Base-by-base conservation (phyloP, 23 tunicate species). In the Halocynthia aurantium region DNA sequence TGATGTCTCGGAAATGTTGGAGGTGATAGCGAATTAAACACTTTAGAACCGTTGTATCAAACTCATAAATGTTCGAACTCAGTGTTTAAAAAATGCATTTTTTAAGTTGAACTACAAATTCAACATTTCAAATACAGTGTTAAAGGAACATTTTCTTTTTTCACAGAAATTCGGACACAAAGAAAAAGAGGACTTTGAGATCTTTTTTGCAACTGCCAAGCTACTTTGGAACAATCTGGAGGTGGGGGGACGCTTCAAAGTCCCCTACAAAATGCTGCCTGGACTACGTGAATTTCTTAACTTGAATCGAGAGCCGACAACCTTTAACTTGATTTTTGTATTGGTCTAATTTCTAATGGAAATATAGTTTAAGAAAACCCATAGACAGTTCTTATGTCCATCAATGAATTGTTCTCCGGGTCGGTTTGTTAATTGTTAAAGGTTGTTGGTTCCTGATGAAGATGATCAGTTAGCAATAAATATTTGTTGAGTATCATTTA, bases 221-320 rank as follows among this genome's bases (percentile, higher is more conserved):
- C 54, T 54, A 0, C 9, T 53, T 17, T 74, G 78, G 78, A 54
- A 54, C 13, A 54, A 74, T 53, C 15, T 52, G 5, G 50, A 54
- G 56, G 62, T 74, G 19, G 63, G 54, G 4, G 78, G 78, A 56
- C 55, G 78, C 5, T 74, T n/a, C 6, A 74, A 74, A 74, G 31
- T 74, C 12, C 78, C 78, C 19, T 74, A 74, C 21, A 8, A 12
- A 12, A 10, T 74, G 22, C 1, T 31, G 44, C 44, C 44, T 31
- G 44, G 44, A 31, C 44, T 31, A 31, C 44, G 44, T 31, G 44
- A 31, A 31, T 31, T 31, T 31, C 44, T 31, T 31, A n/a, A 31
- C 44, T 31, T 31, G 44, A 31, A 1, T 31, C 44, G 44, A 31
- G 78, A 74, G 10, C 6, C 15, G 57, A 5, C 63, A 12, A 53